phyloP scores from a whole-genome alignment of 2,113 vertebrate species.

The Oryzias curvinotus region DNA sequence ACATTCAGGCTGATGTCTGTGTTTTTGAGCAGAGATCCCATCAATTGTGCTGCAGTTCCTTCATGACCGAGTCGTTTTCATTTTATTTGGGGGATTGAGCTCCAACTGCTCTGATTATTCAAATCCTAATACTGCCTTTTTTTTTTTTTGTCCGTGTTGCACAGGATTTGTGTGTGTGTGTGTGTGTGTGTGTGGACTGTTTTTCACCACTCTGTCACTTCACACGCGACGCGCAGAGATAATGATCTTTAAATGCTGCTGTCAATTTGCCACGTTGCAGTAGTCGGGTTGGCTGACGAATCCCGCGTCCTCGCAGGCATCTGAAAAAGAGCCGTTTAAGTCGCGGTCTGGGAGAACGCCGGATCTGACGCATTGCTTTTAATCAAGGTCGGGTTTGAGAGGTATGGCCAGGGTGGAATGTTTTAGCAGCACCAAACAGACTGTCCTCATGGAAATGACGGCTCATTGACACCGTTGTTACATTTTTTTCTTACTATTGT shows the following conservation, averaged over 20 bases:
- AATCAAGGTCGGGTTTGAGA: constrained; percentile 11
- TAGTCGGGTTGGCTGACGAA: neutral
- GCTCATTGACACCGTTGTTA: neutral
- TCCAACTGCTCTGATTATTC: no score
- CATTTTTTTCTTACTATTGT: neutral
- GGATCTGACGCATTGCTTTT: constrained; percentile 15
- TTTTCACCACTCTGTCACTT: constrained; percentile 22
- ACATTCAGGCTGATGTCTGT: constrained; percentile 40
- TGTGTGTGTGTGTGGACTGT: neutral
- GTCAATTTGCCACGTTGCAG: constrained; percentile 1
- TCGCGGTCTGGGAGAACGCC: constrained; percentile 19
- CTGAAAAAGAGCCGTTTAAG: constrained; percentile 49
- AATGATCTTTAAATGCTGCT: constrained; percentile 46
- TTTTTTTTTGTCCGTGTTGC: constrained; percentile 2
- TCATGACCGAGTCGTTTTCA: neutral
- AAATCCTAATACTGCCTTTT: neutral
- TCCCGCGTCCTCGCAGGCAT: constrained; percentile 12
- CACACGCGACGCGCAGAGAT: constrained; percentile 37
- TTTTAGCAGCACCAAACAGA: constrained; percentile 2
- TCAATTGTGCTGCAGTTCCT: constrained; percentile 6
- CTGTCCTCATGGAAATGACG: neutral
- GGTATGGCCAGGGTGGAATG: neutral
- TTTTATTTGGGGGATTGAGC: no score
- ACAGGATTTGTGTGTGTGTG: constrained; percentile 9
- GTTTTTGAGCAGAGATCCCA: constrained; percentile 25